Evolutionary conservation across 2,888 invertebrate genomes (phyloP).

Genomic region (Schizaphis graminum): DNA sequence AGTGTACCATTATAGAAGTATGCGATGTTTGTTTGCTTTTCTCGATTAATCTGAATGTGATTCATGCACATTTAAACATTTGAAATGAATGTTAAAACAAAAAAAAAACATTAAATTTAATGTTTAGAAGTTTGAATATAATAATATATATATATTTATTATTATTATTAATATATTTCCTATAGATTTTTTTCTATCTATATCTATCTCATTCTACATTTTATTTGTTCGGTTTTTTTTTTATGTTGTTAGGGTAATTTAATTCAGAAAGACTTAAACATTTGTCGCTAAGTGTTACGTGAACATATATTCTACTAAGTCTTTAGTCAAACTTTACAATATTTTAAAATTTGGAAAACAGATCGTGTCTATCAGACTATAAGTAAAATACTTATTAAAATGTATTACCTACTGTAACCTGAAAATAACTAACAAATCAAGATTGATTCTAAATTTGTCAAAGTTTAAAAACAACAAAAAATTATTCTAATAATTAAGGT

Average conservation of each 20-base stretch:
- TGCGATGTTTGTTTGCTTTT: too few species aligned
- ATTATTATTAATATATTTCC: background rate
- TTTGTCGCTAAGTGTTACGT: background rate
- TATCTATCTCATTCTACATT: background rate
- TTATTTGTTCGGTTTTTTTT: background rate
- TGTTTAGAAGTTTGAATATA: background rate
- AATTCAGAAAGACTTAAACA: background rate
- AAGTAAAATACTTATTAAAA: background rate
- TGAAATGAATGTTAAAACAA: too few species aligned
- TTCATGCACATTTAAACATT: background rate
- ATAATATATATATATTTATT: background rate
- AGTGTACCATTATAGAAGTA: too few species aligned
- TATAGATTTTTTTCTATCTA: background rate
- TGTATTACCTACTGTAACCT: background rate
- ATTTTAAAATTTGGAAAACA: background rate
- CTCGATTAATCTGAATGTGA: background rate
- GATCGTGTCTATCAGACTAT: background rate
- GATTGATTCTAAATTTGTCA: background rate
- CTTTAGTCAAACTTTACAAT: background rate
- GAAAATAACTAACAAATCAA: background rate
- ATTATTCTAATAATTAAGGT: background rate
- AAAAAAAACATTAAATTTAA: background rate
- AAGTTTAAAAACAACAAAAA: background rate
- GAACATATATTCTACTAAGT: background rate
- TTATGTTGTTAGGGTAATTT: background rate